A percentile compares a stretch with the other conserved stretches of the same genome.
phyloP scores from a whole-genome alignment of 1,140 invertebrate genomes.

The Pseudomyrmex concolor region DNA sequence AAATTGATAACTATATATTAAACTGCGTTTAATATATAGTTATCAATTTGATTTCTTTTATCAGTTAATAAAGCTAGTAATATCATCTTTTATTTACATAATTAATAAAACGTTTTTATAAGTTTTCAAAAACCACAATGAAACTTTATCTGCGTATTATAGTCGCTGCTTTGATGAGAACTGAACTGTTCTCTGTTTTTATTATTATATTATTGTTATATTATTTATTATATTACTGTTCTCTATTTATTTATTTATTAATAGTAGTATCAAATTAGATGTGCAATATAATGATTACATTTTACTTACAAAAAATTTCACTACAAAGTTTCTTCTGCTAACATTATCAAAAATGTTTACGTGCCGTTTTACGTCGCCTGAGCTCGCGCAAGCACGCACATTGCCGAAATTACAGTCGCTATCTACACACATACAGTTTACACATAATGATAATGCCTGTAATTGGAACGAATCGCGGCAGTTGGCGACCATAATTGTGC shows the following conservation, averaged over 20 bases:
- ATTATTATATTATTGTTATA: too few species aligned
- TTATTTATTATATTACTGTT: too few species aligned
- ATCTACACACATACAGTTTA: slow-evolving; percentile 18
- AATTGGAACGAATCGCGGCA: slow-evolving; percentile 40
- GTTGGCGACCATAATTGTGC: slow-evolving; percentile 36
- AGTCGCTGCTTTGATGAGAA: too few species aligned
- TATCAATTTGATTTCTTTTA: too few species aligned
- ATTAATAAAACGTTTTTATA: slow-evolving; percentile 5
- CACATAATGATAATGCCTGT: slow-evolving; percentile 37
- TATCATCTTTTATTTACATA: neutral
- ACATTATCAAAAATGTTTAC: neutral
- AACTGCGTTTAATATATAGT: too few species aligned
- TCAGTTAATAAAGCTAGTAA: neutral
- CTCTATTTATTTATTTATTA: too few species aligned
- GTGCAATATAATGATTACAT: neutral
- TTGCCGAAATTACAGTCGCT: slow-evolving; percentile 34
- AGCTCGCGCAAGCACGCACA: neutral
- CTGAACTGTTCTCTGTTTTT: too few species aligned
- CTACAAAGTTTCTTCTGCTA: neutral
- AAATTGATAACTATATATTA: neutral
- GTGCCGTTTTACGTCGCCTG: neutral
- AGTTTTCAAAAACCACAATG: neutral
- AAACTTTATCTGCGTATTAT: too few species aligned
- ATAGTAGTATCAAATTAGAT: too few species aligned
- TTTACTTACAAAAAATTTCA: neutral